Conservation (phyloP, 2,888 invertebrate species). For the Oscheius sp. region DNA sequence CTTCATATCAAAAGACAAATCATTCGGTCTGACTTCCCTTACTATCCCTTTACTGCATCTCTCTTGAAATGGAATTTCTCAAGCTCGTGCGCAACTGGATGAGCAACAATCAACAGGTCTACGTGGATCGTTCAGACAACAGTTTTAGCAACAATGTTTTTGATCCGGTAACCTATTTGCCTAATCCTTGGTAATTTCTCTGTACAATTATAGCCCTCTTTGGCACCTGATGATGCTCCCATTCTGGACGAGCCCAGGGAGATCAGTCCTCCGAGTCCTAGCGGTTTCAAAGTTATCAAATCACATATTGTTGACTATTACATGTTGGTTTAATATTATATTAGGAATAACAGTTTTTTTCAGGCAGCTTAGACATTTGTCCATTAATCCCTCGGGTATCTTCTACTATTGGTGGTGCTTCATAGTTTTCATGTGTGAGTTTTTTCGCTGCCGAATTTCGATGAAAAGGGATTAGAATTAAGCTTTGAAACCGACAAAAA, state of each 20-base stretch:
- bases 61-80: neutral
- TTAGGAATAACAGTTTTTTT: neutral
- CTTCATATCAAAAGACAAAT: neutral
- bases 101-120: neutral
- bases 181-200: neutral
- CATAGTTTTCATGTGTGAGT: conserved; percentile 49
- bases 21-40: neutral
- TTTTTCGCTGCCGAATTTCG: neutral
- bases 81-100: conserved; percentile 28
- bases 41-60: no score
- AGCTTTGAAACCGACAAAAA: no score
- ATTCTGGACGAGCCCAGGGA: conserved; percentile 15
- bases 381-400: conserved; percentile 37
- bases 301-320: neutral
- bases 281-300: conserved; percentile 7
- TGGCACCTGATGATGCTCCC: conserved; percentile 21
- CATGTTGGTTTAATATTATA: neutral
- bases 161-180: conserved; percentile 7
- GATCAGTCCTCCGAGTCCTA: conserved; percentile 2
- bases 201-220: neutral
- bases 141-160: conserved; percentile 4
- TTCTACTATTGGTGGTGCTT: conserved; percentile 69
- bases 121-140: neutral
- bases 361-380: conserved; percentile 30
- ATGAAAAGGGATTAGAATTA: no score